phyloP scores from a whole-genome alignment of 2,113 vertebrate genomes.

The Paracanthobrama guichenoti region DNA sequence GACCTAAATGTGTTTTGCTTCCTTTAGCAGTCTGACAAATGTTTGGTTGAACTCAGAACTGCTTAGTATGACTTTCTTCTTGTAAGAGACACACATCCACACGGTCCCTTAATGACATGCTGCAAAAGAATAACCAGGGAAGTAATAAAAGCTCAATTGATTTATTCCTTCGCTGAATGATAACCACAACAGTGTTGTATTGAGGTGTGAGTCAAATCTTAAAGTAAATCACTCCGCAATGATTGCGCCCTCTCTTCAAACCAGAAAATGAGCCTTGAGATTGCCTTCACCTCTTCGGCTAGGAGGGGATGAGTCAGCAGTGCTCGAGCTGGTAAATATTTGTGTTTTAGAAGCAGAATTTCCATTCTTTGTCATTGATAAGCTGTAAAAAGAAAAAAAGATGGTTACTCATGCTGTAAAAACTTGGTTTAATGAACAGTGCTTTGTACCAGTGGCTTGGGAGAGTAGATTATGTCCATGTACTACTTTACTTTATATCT shows the following conservation, averaged over 20 bases:
- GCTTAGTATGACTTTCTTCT: conserved; percentile 27
- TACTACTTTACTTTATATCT: conserved; percentile 83
- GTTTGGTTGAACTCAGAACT: conserved; percentile 23
- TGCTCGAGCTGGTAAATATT: conserved; percentile 49
- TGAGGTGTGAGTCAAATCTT: conserved; percentile 53
- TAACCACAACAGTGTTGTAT: conserved; percentile 48
- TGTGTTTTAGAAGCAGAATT: conserved; percentile 51
- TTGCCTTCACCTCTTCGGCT: conserved; percentile 49
- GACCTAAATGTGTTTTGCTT: conserved; percentile 50
- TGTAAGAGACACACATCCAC: conserved; percentile 30
- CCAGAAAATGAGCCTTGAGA: conserved; percentile 55
- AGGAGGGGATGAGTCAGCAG: conserved; percentile 37
- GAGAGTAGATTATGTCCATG: conserved; percentile 68
- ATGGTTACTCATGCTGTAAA: conserved; percentile 52
- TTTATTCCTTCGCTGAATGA: conserved; percentile 48
- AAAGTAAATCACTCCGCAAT: conserved; percentile 52
- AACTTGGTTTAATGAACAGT: conserved; percentile 70
- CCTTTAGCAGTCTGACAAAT: conserved; percentile 43
- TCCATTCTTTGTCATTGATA: conserved; percentile 56
- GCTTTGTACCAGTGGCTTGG: conserved; percentile 79
- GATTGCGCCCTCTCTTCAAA: conserved; percentile 51
- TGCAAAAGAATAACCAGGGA: conserved; percentile 38
- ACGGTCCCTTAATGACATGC: conserved; percentile 23
- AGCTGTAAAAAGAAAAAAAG: conserved; percentile 46
- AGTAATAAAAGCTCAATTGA: conserved; percentile 40